A percentile compares a stretch with the other conserved stretches of the same genome.
Evolutionary conservation across 2,797 vertebrate genomes (phyloP).

Genomic region (Platyrinchus mystaceus): DNA sequence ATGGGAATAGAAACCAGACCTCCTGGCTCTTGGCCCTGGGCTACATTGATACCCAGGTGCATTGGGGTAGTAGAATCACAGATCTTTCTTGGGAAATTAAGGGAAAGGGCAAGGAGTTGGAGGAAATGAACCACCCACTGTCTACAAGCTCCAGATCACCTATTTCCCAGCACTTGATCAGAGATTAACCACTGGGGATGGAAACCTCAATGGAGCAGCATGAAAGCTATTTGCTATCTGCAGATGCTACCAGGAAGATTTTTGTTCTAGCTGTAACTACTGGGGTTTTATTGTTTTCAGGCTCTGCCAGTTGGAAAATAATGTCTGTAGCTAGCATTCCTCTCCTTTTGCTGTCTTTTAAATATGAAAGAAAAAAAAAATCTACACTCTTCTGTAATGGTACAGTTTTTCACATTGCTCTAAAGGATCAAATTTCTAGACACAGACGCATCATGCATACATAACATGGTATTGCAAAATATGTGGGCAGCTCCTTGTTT

Average conservation of each 20-base stretch:
- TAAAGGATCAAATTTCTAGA: background rate
- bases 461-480: background rate
- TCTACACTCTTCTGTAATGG: background rate
- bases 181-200: background rate
- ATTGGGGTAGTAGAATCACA: accelerated
- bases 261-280: background rate
- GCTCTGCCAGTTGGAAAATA: background rate
- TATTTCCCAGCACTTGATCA: background rate
- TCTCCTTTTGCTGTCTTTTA: background rate
- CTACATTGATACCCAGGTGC: background rate
- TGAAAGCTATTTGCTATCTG: background rate
- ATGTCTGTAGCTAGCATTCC: background rate
- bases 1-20: background rate
- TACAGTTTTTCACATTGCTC: background rate
- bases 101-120: background rate
- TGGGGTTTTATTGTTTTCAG: background rate
- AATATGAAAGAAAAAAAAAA: background rate
- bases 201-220: background rate
- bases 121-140: background rate
- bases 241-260: background rate
- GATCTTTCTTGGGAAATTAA: background rate
- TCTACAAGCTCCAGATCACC: background rate
- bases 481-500: background rate
- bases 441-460: background rate
- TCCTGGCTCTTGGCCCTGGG: background rate